Evolutionary conservation across 1,140 invertebrate species (phyloP).

Genomic region (Homarus americanus): DNA sequence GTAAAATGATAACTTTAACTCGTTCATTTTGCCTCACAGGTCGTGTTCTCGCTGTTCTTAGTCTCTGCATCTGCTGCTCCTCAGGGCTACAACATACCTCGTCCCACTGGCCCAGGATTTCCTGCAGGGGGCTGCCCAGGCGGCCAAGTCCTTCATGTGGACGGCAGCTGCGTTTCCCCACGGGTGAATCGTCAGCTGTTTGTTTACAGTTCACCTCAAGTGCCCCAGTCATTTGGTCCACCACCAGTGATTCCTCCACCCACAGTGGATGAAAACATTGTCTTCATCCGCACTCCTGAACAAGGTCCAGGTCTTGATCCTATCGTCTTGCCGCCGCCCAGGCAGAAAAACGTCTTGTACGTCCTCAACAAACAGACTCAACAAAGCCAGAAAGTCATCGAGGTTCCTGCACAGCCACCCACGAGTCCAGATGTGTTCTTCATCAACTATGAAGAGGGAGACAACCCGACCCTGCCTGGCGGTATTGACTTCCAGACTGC

Average conservation of each 20-base stretch:
- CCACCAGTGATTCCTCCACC: slow-evolving; percentile 34
- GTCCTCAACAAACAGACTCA: slow-evolving; percentile 25
- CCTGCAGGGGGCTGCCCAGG: background rate
- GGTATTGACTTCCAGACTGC: slow-evolving; percentile 53
- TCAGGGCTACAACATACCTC: background rate
- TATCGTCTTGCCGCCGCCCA: slow-evolving; percentile 31
- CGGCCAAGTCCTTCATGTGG: slow-evolving; percentile 43
- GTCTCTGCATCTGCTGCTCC: background rate
- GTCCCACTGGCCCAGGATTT: background rate
- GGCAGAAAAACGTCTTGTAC: slow-evolving; percentile 34
- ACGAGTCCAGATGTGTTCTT: slow-evolving; percentile 46
- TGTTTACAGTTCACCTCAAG: slow-evolving; percentile 38
- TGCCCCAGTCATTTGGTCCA: background rate
- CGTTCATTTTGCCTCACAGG: too few relatives aligned
- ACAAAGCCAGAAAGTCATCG: slow-evolving; percentile 34
- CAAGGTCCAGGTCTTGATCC: background rate
- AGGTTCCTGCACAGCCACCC: slow-evolving; percentile 32
- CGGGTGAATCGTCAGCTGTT: slow-evolving; percentile 35
- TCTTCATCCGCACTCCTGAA: slow-evolving; percentile 57
- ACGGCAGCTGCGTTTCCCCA: slow-evolving; percentile 41
- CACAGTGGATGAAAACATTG: slow-evolving; percentile 17
- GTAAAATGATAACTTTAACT: too few relatives aligned
- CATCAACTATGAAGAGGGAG: slow-evolving; percentile 40
- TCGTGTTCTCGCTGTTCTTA: background rate
- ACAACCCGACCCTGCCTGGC: slow-evolving; percentile 45